Base-by-base conservation (phyloP, 2,797 vertebrate genomes). In the Rhinichthys osculus region DNA sequence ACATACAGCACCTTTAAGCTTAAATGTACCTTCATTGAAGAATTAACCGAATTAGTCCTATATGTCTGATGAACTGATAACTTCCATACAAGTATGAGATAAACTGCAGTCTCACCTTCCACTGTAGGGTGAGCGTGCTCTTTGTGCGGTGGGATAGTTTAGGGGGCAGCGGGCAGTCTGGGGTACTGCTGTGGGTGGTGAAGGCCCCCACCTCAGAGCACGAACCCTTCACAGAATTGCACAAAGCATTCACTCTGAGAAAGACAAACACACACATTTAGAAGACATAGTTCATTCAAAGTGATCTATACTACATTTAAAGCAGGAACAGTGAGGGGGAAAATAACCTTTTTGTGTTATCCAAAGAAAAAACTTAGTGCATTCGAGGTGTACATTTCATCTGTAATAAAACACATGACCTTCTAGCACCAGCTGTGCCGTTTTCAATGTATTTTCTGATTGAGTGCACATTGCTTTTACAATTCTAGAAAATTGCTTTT, bases 61-160 rank as follows among this genome's bases (percentile, higher is more conserved):
- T 59, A 40, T 78, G 13, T n/a, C 10, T 79, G 9, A 64, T 44
- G 52, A 77, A 77, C 38, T 1, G 3, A 33, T 57, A 33, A 64
- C 70, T 82, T 52, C 42, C 62, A 70, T 47, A 38, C 23, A 23
- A 62, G 42, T 38, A 30, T 4, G 5, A 13, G 44, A 44, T 72
- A 47, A 54, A 5, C 9, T 30, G n/a, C 70, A 33, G 73, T 87
- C 88, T 71, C 94, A 99, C 98, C 97, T 99, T 99, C 98, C 98
- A 99, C 85, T 99, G 98, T 90, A 99, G 91, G 87, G 96, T 97
- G 72, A 99, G 96, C 82, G 97, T 97, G 93, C 94, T 98, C 95
- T 97, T 98, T 93, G 96, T 97, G 93, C 96, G 97, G 88, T 99
- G 96, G 0, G 97, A 96, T 86, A 98, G 94, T 92, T 98, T 98